Conservation (phyloP, 2,888 invertebrate species). For the Vandiemenella viatica region DNA sequence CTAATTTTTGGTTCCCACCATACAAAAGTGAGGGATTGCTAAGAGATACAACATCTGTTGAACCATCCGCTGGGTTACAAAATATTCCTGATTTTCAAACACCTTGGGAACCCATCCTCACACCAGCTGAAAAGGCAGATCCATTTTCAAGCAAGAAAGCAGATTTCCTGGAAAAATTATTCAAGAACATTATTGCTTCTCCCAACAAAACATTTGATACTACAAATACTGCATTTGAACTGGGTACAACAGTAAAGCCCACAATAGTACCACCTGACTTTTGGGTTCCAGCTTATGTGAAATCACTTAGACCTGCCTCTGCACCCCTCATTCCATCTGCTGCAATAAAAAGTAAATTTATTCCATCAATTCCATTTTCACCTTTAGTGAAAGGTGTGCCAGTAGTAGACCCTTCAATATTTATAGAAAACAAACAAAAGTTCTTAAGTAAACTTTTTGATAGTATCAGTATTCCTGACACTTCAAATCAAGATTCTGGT, state of each 20-base stretch:
- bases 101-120: slow-evolving; percentile 13
- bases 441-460: slow-evolving; percentile 26
- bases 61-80: neutral
- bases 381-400: neutral
- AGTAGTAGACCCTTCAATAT: neutral
- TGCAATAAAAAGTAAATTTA: too few species aligned
- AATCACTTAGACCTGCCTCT: slow-evolving; percentile 22
- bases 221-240: neutral
- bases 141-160: slow-evolving; percentile 23
- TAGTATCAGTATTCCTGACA: slow-evolving; percentile 14
- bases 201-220: slow-evolving; percentile 20
- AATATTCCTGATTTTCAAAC: neutral
- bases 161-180: slow-evolving; percentile 23
- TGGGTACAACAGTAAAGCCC: slow-evolving; percentile 21
- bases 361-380: slow-evolving; percentile 11
- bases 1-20: neutral
- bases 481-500: neutral
- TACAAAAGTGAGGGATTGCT: too few species aligned
- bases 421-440: neutral
- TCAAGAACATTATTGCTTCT: too few species aligned
- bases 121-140: too few species aligned
- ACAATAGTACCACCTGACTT: slow-evolving; percentile 26
- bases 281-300: slow-evolving; percentile 23
- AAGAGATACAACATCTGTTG: too few species aligned
- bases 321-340: slow-evolving; percentile 25